phyloP scores from a whole-genome alignment of 2,113 vertebrate genomes.

The Polypterus senegalus region DNA sequence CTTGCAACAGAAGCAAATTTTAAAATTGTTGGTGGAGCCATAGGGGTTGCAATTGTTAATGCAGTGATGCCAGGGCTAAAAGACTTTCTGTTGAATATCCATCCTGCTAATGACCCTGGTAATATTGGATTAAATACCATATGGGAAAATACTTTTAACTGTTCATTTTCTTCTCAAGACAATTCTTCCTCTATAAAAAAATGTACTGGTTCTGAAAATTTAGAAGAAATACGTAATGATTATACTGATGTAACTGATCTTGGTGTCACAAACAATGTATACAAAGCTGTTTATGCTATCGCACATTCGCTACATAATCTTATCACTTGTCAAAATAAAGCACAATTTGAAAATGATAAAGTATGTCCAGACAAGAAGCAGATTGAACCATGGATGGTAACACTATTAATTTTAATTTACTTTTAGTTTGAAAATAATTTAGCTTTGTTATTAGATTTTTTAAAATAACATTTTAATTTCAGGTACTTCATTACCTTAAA shows the following conservation, averaged over 20 bases:
- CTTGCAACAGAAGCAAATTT: conserved; percentile 6
- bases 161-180: neutral
- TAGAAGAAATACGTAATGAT: neutral
- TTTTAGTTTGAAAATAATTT: neutral
- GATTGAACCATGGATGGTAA: conserved; percentile 2
- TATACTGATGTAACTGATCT: neutral
- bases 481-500: conserved; percentile 52
- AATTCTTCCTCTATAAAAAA: neutral
- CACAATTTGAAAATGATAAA: neutral
- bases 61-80: conserved; percentile 13
- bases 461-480: conserved; percentile 3
- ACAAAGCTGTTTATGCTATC: conserved; percentile 1
- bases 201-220: neutral
- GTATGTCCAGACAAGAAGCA: neutral
- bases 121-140: conserved; percentile 10
- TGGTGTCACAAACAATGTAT: neutral
- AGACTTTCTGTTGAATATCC: conserved; percentile 12
- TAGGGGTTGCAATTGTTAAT: conserved; percentile 16
- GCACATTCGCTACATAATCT: neutral
- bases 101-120: conserved; percentile 6
- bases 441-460: neutral
- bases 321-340: neutral
- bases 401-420: neutral
- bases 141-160: conserved; percentile 11
- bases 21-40: conserved; percentile 9